Base-by-base conservation (phyloP, 1,140 invertebrate genomes). In the Epicauta chinensis region DNA sequence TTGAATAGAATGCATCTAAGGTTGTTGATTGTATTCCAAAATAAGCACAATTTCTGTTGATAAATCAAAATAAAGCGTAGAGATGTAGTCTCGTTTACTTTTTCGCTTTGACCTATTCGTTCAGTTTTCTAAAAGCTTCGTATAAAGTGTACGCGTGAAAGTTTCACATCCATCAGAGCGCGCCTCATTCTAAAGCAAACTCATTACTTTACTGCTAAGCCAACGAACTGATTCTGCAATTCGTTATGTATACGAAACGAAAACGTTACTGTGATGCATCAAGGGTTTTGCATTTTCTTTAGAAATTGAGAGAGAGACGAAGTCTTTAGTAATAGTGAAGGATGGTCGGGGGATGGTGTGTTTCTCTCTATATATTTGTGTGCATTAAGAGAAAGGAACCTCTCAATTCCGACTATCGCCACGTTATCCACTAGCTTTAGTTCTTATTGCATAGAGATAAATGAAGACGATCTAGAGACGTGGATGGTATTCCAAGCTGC, bases 191-290 rank as follows among this genome's bases (percentile, higher is more conserved):
- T 7, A 36, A 47, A 36, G 31, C 44, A 47, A 47, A 47, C 44
- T 47, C 32, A 47, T 47, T 47, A 47, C 44, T 37, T 47, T 47
- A 12, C 44, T 47, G 23, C 44, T 16, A 37, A 35, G 32, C 12
- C 44, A 17, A 36, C 31, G 14, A 23, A 47, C 34, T 34, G 34
- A 30, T 47, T 47, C 44, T 47, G 32, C 31, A 47, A 36, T 47
- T 34, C 31, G 42, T 44, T 47, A 29, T 47, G 44, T 47, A 36
- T 37, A 35, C 44, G 44, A 36, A 45, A 23, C 23, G 23, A 7
- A 23, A 23, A 23, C 23, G 23, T 36, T 14, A 47, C 31, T 34
- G 44, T 16, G 44, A 47, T 47, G 44, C 44, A 47, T 47, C 44
- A 47, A 47, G 44, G 34, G 44, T 14, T 37, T 47, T 16, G 34